A percentile compares a stretch with the other conserved stretches of the same genome.
These are phyloP conservation scores for Eutrigla gurnardus DNA, from an alignment of 2,797 vertebrate species.

Conservation along the genomic window DNA sequence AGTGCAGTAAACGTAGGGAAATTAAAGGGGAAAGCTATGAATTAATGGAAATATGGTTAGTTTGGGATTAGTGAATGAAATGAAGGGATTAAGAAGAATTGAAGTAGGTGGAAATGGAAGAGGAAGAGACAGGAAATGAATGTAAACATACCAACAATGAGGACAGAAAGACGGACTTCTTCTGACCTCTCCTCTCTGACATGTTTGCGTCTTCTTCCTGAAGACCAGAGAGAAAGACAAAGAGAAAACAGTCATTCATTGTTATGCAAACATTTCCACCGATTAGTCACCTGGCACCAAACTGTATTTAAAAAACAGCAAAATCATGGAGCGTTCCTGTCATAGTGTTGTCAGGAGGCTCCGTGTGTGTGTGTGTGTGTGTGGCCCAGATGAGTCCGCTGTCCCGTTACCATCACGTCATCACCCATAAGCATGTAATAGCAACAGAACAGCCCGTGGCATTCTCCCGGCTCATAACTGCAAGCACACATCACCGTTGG, in stretches of 20 bases:
- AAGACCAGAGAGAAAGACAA: constrained; percentile 32
- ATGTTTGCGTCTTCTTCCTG: constrained; percentile 83
- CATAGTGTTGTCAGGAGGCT: constrained; percentile 44
- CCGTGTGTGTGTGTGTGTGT: constrained; percentile 52
- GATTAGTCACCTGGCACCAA: constrained; percentile 4
- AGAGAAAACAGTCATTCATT: constrained; percentile 12
- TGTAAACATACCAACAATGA: constrained; percentile 88
- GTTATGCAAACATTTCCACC: constrained; percentile 9
- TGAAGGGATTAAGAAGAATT: neutral
- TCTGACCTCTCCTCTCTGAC: constrained; percentile 81
- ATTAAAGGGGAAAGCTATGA: neutral
- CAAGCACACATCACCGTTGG: constrained; percentile 53
- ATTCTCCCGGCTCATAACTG: constrained; percentile 61
- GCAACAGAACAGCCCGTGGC: constrained; percentile 60
- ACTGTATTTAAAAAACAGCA: constrained; percentile 35
- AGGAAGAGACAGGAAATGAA: neutral
- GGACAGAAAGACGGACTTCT: constrained; percentile 85
- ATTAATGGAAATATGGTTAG: neutral
- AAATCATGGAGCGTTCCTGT: constrained; percentile 40
- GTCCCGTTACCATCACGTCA: constrained; percentile 67
- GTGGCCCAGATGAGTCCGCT: constrained; percentile 69
- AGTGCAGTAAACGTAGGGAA: neutral
- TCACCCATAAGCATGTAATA: constrained; percentile 68
- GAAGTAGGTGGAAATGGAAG: neutral
- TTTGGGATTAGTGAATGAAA: neutral